Conservation (phyloP, 1,140 invertebrate genomes). For the Maconellicoccus hirsutus region DNA sequence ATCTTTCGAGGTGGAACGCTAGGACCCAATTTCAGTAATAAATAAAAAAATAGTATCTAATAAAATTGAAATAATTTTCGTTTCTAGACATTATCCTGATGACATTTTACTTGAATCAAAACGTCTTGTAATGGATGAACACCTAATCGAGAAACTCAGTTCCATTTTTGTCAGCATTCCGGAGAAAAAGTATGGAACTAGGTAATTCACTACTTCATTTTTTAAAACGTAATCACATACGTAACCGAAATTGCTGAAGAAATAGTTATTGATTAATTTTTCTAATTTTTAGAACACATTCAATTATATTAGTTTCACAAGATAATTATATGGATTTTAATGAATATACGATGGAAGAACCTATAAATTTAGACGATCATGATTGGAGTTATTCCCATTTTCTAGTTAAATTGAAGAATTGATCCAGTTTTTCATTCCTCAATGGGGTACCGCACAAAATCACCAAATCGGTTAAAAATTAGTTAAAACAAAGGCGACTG, state of each 20-base stretch:
- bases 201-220: background rate
- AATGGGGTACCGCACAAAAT: no score
- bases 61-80: background rate
- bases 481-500: no score
- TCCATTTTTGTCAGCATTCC: background rate
- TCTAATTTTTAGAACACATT: background rate
- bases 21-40: no score
- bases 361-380: background rate
- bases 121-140: background rate
- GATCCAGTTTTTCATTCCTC: no score
- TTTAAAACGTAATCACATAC: background rate
- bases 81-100: slow-evolving; percentile 1
- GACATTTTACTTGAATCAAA: background rate
- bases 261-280: background rate
- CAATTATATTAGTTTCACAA: background rate
- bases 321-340: background rate
- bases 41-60: no score
- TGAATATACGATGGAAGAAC: background rate
- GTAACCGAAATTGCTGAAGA: background rate
- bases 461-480: no score
- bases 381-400: background rate
- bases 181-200: slow-evolving; percentile 2
- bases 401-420: background rate
- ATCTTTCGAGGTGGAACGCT: no score
- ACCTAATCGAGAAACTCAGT: background rate